Evolutionary conservation across 2,888 invertebrate species (phyloP).

Genomic region (Psylliodes chrysocephalus): DNA sequence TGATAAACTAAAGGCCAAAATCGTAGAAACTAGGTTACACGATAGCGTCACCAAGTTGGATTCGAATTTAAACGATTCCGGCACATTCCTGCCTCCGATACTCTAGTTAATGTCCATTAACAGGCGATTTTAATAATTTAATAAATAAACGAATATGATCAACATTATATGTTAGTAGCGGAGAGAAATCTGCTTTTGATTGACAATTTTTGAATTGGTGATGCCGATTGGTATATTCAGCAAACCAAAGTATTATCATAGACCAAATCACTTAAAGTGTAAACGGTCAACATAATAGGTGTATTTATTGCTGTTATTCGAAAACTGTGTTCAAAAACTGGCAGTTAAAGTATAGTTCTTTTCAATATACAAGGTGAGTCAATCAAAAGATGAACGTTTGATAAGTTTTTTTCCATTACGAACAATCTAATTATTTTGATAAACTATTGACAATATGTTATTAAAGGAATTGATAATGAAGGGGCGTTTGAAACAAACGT

Average conservation of each 20-base stretch:
- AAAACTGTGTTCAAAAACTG: background rate
- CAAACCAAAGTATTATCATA: too few relatives aligned
- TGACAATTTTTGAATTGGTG: slow-evolving; percentile 6
- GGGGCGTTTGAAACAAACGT: too few relatives aligned
- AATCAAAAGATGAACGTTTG: too few relatives aligned
- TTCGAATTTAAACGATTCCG: slow-evolving; percentile 70
- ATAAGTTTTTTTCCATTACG: too few relatives aligned
- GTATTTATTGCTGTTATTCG: too few relatives aligned
- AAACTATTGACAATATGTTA: too few relatives aligned
- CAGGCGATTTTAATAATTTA: slow-evolving; percentile 11
- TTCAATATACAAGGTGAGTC: too few relatives aligned
- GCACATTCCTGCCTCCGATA: slow-evolving; percentile 72
- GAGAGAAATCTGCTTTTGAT: slow-evolving; percentile 1
- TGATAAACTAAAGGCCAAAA: slow-evolving; percentile 62
- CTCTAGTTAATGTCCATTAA: slow-evolving; percentile 59
- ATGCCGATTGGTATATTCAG: background rate
- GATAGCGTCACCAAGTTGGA: slow-evolving; percentile 63
- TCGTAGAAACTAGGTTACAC: slow-evolving; percentile 58
- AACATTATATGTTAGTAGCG: slow-evolving; percentile 8
- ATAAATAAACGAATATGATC: slow-evolving; percentile 25
- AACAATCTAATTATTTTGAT: too few relatives aligned
- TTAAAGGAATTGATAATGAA: too few relatives aligned
- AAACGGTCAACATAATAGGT: background rate
- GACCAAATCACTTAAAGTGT: background rate
- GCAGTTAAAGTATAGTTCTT: background rate